Evolutionary conservation across 2,113 vertebrate species (phyloP), one percentile per base, ranked within the genome.

Genomic region (Xerus inauris): DNA sequence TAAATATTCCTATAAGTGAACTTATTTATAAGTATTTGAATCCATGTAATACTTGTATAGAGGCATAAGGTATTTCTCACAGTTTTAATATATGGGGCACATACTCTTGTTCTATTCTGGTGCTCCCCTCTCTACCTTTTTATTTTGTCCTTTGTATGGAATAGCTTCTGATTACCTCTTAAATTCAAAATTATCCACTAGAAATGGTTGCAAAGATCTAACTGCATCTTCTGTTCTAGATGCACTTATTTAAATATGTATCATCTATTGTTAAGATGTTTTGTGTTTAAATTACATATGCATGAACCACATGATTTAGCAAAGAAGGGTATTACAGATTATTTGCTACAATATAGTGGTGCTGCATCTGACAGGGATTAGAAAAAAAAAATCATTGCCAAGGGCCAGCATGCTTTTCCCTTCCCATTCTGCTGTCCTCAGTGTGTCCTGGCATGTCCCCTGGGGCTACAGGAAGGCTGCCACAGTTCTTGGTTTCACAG

Each of bases 221-320:
- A 75, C 9, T 73, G 26, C 5, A 72, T 89, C 30, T 85, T 88
- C 49, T 86, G 42, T 86, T 79, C 7, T 8, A 30, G 28, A 80
- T 59, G 30, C 71, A 72, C n/a, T 86, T 62, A 73, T 54, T 82
- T 35, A 73, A 82, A n/a, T 84, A 69, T 6, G 30, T 94, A 54
- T 47, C 79, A 64, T 38, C 84, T 71, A 45, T 40, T 85, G 51
- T 77, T 57, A 88, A 80, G 12, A 47, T 38, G 77, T 93, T 62
- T 95, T 76, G 47, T 93, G 30, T 87, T 96, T 77, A 73, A 67
- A 91, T 95, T 92, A 77, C 90, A 24, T 82, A 30, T 91, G 26
- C 64, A 45, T 72, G 32, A 45, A 26, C 80, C 40, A 49, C 38
- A 35, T 96, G 65, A 92, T 84, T 93, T 95, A 76, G 51, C 64